Conservation (phyloP, 2,113 vertebrate species). For the Equus quagga region DNA sequence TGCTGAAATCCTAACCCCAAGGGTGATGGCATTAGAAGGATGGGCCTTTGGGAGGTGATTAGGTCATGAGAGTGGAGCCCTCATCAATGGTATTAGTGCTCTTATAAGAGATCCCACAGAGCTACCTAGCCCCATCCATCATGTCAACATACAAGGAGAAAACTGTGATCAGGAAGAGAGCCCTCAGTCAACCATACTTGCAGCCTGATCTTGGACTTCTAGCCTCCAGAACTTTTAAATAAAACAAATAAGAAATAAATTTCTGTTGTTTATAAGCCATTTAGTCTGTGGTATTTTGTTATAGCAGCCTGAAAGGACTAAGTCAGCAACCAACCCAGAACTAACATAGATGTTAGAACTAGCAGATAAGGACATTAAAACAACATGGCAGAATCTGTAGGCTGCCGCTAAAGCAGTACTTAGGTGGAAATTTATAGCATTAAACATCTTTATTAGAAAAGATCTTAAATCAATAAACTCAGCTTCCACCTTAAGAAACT, state of each 20-base stretch:
- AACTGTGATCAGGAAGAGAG: background rate
- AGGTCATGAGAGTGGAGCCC: background rate
- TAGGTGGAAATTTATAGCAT: background rate
- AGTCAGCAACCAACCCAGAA: conserved; percentile 19
- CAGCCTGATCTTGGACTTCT: background rate
- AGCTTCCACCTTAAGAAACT: background rate
- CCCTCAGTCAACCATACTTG: background rate
- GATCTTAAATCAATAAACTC: conserved; percentile 22
- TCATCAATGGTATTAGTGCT: background rate
- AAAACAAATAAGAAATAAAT: background rate
- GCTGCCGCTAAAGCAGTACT: background rate
- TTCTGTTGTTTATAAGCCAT: background rate
- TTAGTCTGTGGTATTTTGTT: background rate
- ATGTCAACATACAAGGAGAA: background rate
- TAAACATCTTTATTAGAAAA: conserved; percentile 28
- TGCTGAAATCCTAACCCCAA: background rate
- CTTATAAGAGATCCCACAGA: background rate
- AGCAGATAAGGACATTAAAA: background rate
- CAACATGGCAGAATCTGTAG: background rate
- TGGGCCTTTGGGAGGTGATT: background rate
- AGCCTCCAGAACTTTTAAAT: background rate
- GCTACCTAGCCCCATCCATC: background rate
- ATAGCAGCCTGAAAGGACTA: background rate
- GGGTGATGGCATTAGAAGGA: background rate
- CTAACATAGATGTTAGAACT: background rate